A percentile compares a stretch with the other conserved stretches of the same genome.
phyloP scores from a whole-genome alignment of 2,113 vertebrate genomes.

The Phrynocephalus versicolor region DNA sequence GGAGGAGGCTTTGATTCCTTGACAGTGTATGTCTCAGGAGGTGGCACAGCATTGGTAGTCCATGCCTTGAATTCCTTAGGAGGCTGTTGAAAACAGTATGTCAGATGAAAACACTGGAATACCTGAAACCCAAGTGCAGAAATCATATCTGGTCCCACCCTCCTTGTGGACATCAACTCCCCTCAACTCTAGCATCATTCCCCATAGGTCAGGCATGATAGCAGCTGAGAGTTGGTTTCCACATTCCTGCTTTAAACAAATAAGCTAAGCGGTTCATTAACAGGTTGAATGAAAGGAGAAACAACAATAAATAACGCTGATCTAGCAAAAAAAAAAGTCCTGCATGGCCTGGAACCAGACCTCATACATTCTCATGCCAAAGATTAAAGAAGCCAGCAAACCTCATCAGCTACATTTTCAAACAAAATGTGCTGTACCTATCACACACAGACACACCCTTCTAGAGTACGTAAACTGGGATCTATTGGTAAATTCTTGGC shows the following conservation, averaged over 20 bases:
- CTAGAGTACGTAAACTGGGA: too few species aligned
- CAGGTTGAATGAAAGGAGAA: background rate
- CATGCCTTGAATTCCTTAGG: slow-evolving; percentile 88
- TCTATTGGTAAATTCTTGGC: too few species aligned
- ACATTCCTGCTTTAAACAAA: too few species aligned
- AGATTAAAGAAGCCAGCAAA: background rate
- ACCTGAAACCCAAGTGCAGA: background rate
- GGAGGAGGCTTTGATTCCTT: slow-evolving; percentile 86
- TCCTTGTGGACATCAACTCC: too few species aligned
- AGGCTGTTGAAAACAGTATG: slow-evolving; percentile 75
- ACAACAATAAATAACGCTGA: background rate
- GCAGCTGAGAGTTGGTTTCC: too few species aligned
- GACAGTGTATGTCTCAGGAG: slow-evolving; percentile 82
- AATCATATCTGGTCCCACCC: background rate
- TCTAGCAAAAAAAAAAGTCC: background rate
- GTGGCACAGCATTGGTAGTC: slow-evolving; percentile 89
- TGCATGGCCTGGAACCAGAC: background rate
- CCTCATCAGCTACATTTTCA: background rate
- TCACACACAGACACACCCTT: background rate
- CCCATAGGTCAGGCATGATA: too few species aligned
- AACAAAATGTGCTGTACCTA: background rate
- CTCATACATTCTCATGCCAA: too few species aligned
- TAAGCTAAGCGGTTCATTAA: background rate
- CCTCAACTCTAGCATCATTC: too few species aligned
- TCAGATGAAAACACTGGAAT: background rate